phyloP scores from a whole-genome alignment of 2,113 vertebrate species.

The Ctenomys sociabilis region DNA sequence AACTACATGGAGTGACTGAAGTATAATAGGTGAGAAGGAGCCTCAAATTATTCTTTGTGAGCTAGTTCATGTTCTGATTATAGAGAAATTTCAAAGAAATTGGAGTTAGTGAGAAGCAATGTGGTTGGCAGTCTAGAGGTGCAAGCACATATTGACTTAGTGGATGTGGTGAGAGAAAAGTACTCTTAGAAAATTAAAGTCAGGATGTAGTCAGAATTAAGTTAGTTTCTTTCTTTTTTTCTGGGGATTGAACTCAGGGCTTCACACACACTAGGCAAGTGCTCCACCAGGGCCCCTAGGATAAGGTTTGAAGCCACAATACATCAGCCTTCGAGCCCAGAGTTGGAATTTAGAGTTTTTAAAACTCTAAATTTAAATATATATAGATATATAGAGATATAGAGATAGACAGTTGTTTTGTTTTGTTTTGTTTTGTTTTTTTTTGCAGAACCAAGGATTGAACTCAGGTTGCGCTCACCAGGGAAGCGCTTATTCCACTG shows the following conservation, averaged over 20 bases:
- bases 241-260: not conserved
- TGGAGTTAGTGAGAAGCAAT: not conserved
- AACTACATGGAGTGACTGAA: not conserved
- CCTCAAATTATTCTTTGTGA: not conserved
- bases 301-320: not conserved
- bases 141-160: not conserved
- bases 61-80: not conserved
- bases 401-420: no score
- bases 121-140: not conserved
- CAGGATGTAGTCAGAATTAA: conserved; percentile 4
- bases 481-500: no score
- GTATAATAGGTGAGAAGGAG: not conserved
- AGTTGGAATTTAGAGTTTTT: not conserved
- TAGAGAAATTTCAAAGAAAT: not conserved
- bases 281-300: not conserved
- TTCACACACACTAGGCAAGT: not conserved
- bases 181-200: not conserved
- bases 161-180: not conserved
- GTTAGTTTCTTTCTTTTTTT: not conserved
- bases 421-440: no score
- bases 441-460: no score
- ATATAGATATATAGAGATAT: no score
- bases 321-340: not conserved
- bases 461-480: no score
- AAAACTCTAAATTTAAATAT: no score